phyloP scores from a whole-genome alignment of 2,113 vertebrate genomes.

The Lagopus muta region DNA sequence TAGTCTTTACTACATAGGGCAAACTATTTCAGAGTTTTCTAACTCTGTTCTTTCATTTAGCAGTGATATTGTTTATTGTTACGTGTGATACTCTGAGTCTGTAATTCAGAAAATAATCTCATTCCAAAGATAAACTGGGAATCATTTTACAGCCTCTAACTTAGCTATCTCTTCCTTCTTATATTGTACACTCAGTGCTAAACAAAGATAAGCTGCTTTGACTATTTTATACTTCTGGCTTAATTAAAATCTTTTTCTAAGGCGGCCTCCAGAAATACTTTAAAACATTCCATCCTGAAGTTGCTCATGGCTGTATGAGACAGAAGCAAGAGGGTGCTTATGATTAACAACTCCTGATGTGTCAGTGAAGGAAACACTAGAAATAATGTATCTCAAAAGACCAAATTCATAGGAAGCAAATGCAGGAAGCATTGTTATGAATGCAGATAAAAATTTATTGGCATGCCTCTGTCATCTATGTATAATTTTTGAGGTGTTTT shows the following conservation, averaged over 20 bases:
- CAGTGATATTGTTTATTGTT: not conserved
- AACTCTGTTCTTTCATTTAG: not conserved
- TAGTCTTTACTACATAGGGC: not conserved
- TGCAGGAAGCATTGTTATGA: not conserved
- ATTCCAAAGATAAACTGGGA: not conserved
- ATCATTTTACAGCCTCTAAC: not conserved
- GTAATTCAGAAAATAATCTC: not conserved
- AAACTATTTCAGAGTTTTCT: not conserved
- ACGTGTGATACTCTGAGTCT: not conserved
- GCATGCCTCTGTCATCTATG: not conserved
- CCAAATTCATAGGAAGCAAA: not conserved
- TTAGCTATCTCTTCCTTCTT: not conserved
- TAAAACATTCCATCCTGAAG: not conserved
- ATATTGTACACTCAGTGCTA: not conserved
- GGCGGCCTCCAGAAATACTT: not conserved
- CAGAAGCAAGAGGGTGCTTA: not conserved
- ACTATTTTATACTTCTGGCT: not conserved
- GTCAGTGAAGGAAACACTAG: not conserved
- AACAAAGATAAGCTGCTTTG: not conserved
- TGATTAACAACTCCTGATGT: not conserved
- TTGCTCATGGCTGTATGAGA: not conserved
- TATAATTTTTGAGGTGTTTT: not conserved
- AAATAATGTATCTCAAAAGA: not conserved
- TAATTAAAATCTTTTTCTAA: not conserved
- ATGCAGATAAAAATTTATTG: not conserved